These are phyloP conservation scores for Cheiracanthium punctorium DNA, from an alignment of 2,888 invertebrate species.

Conservation along the genomic window DNA sequence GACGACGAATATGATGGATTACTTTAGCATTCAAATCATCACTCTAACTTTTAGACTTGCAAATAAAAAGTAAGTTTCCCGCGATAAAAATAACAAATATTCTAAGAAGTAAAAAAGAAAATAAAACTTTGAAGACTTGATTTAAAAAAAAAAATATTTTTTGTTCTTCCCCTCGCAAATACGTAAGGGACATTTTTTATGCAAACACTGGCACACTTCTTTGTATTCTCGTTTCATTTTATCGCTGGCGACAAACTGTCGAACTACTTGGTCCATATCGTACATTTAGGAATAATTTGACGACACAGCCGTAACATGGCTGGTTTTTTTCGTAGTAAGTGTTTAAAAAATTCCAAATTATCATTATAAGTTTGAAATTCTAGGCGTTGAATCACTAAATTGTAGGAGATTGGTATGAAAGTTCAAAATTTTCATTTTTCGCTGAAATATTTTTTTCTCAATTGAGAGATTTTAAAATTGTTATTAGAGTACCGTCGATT, in stretches of 20 bases:
- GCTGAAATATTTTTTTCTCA: too few species aligned
- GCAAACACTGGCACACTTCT: neutral
- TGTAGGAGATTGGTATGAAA: too few species aligned
- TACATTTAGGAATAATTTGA: neutral
- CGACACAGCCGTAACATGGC: neutral
- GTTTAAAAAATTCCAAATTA: neutral
- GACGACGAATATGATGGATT: conserved; percentile 55
- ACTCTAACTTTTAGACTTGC: conserved; percentile 44
- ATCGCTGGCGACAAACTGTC: neutral
- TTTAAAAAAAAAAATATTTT: neutral
- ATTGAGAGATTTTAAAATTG: too few species aligned
- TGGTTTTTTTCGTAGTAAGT: neutral
- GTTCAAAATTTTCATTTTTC: too few species aligned
- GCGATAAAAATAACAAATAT: too few species aligned
- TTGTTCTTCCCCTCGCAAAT: conserved; percentile 1
- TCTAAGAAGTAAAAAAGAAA: conserved; percentile 44
- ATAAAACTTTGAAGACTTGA: neutral
- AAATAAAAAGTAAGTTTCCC: conserved; percentile 62
- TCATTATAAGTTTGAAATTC: too few species aligned
- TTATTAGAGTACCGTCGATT: too few species aligned
- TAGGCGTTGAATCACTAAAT: too few species aligned
- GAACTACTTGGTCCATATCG: neutral
- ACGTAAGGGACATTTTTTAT: neutral
- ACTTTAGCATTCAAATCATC: conserved; percentile 57
- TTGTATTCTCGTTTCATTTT: neutral